Evolutionary conservation across 2,888 invertebrate species (phyloP).

Genomic region (Brachypalpus laphriformis): DNA sequence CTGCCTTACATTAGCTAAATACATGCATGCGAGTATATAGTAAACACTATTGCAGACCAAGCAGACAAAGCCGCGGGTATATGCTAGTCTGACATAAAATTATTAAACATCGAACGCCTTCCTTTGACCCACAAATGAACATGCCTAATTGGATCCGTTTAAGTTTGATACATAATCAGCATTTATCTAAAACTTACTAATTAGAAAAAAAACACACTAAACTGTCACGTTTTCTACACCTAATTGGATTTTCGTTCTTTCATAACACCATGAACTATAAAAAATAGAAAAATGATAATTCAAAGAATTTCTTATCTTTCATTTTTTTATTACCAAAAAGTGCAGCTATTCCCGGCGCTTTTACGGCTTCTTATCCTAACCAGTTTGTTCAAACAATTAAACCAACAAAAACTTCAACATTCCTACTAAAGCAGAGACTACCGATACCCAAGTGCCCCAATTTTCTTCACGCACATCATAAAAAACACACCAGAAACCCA

Average conservation of each 20-base stretch:
- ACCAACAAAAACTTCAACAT: slow-evolving; percentile 15
- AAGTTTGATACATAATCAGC: neutral
- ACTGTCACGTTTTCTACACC: slow-evolving; percentile 50
- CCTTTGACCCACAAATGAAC: too few species aligned
- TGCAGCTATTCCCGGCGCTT: slow-evolving; percentile 20
- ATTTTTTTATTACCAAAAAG: slow-evolving; percentile 9
- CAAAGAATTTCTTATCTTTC: slow-evolving; percentile 21
- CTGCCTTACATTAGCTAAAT: too few species aligned
- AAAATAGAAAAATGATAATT: neutral
- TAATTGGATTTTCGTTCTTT: slow-evolving; percentile 38
- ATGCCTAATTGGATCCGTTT: neutral
- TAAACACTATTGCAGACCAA: too few species aligned
- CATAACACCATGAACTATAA: slow-evolving; percentile 36
- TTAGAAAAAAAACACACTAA: slow-evolving; percentile 34
- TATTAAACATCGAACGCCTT: too few species aligned
- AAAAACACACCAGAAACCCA: slow-evolving; percentile 21
- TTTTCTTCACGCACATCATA: slow-evolving; percentile 59
- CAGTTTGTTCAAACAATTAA: slow-evolving; percentile 50
- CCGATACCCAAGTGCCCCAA: slow-evolving; percentile 34
- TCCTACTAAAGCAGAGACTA: slow-evolving; percentile 26
- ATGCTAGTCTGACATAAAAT: too few species aligned
- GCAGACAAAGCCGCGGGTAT: too few species aligned
- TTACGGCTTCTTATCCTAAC: slow-evolving; percentile 22
- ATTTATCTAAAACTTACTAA: slow-evolving; percentile 44
- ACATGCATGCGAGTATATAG: too few species aligned